Evolutionary conservation across 2,113 vertebrate genomes (phyloP).

Genomic region (Vidua macroura): DNA sequence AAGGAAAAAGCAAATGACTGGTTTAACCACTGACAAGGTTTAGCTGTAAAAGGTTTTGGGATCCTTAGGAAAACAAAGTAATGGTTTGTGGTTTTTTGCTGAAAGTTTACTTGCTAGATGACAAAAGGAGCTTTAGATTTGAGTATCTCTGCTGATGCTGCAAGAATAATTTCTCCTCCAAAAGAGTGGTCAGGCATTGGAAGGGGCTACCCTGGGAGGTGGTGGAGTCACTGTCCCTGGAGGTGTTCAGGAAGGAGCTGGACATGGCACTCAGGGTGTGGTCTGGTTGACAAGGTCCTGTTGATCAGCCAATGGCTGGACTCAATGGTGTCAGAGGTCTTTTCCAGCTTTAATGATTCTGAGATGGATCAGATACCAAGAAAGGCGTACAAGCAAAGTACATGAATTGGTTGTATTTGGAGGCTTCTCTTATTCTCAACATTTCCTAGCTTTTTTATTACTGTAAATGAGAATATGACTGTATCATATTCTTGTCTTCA

Average conservation of each 20-base stretch:
- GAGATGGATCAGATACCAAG: not conserved
- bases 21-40: not conserved
- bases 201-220: no score
- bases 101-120: not conserved
- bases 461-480: not conserved
- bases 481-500: not conserved
- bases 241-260: not conserved
- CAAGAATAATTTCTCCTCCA: not conserved
- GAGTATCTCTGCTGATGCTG: not conserved
- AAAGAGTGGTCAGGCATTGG: not conserved
- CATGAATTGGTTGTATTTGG: not conserved
- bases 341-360: not conserved
- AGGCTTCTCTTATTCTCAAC: accelerated
- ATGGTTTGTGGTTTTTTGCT: not conserved
- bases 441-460: not conserved
- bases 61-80: not conserved
- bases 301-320: not conserved
- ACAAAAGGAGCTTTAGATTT: not conserved
- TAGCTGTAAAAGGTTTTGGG: not conserved
- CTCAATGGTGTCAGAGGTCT: not conserved
- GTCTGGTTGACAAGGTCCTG: not conserved
- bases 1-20: not conserved
- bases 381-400: not conserved
- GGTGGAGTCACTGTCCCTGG: not conserved
- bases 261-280: accelerated